Conservation (phyloP, 2,113 vertebrate genomes). For the Apteryx mantelli region DNA sequence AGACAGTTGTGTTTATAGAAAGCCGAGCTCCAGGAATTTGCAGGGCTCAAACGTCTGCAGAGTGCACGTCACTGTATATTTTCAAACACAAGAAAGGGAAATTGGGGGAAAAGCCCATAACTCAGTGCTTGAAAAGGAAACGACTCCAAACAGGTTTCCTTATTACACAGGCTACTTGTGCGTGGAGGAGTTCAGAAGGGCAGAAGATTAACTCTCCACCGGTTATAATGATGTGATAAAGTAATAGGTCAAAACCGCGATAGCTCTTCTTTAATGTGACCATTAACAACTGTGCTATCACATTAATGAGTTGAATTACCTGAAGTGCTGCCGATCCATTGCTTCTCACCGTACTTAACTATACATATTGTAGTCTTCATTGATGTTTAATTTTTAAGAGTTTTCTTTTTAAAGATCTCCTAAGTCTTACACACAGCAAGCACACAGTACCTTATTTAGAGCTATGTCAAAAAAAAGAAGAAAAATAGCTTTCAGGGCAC, state of each 20-base stretch:
- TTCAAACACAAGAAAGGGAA: neutral
- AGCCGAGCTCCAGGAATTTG: neutral
- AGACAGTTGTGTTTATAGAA: neutral
- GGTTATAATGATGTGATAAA: neutral
- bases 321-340: neutral
- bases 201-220: neutral
- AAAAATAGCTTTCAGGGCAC: neutral
- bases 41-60: neutral
- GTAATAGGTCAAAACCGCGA: neutral
- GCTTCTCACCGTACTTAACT: rapidly evolving
- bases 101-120: neutral
- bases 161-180: rapidly evolving
- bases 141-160: neutral
- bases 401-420: neutral
- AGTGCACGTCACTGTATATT: rapidly evolving
- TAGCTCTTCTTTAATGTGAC: neutral
- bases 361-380: neutral
- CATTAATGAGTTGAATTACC: neutral
- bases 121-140: neutral
- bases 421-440: neutral
- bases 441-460: neutral
- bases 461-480: neutral
- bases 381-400: neutral
- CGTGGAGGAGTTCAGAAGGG: neutral
- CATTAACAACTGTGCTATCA: neutral